Conservation (phyloP, 2,888 invertebrate species). For the Drosophila mercatorum region DNA sequence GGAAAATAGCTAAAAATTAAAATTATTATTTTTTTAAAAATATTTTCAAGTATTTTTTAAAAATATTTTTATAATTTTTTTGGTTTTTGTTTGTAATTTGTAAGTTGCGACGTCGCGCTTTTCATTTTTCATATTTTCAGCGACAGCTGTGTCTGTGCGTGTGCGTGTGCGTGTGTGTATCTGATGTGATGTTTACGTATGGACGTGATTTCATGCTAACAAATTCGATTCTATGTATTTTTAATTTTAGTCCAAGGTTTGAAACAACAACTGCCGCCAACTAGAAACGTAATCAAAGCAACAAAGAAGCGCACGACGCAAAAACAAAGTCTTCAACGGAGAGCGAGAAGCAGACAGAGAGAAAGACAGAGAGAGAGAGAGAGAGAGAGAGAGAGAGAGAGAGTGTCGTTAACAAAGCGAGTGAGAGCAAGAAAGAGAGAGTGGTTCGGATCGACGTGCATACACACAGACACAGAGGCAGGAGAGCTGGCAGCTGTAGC, state of each 20-base stretch:
- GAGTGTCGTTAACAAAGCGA: background rate
- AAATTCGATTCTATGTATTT: constrained; percentile 72
- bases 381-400: background rate
- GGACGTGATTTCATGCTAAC: constrained; percentile 74
- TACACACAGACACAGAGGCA: constrained; percentile 11
- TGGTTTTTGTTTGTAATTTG: constrained; percentile 1
- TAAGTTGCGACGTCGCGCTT: constrained; percentile 31
- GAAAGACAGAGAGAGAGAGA: background rate
- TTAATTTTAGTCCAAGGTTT: constrained; percentile 84
- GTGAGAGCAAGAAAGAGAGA: background rate
- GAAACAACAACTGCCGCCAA: constrained; percentile 62
- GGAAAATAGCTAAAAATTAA: too few relatives aligned
- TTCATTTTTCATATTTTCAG: constrained; percentile 26
- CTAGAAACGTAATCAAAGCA: constrained; percentile 64
- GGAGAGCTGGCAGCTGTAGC: constrained; percentile 39
- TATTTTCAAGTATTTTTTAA: background rate
- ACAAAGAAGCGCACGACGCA: constrained; percentile 56
- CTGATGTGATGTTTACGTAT: constrained; percentile 64
- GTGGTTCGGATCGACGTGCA: constrained; percentile 16
- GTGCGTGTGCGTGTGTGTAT: constrained; percentile 21
- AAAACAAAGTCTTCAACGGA: constrained; percentile 59
- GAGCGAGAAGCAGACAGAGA: constrained; percentile 6
- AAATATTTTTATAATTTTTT: background rate
- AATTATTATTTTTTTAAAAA: background rate
- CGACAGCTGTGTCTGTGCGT: constrained; percentile 20